These are phyloP conservation scores for zebrafish (Danio rerio) DNA, from an alignment of 2,113 vertebrate genomes.

Conservation along the genomic window DNA sequence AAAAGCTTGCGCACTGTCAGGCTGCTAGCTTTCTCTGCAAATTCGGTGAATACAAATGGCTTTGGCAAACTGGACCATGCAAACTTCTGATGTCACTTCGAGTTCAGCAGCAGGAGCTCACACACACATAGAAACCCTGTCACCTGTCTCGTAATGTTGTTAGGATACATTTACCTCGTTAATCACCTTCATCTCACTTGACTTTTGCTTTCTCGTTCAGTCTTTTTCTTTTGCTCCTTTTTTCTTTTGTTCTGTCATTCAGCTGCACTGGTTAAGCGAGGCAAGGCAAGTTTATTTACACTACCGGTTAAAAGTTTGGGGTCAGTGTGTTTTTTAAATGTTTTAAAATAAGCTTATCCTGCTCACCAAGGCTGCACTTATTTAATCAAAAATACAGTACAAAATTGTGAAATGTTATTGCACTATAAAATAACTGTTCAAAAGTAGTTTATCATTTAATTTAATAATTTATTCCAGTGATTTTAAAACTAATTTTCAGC, in stretches of 20 bases:
- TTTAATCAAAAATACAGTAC: too few species aligned
- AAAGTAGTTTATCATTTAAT: too few species aligned
- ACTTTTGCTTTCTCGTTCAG: background rate
- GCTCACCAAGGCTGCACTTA: too few species aligned
- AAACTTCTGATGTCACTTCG: constrained; percentile 23
- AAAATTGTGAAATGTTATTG: too few species aligned
- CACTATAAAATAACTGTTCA: too few species aligned
- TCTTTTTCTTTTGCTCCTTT: background rate
- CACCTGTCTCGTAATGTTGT: constrained; percentile 45
- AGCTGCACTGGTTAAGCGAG: background rate
- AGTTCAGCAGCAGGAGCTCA: constrained; percentile 19
- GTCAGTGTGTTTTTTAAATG: too few species aligned
- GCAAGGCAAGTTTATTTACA: background rate
- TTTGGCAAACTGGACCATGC: constrained; percentile 15
- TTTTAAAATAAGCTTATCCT: too few species aligned
- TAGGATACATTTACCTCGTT: constrained; percentile 49
- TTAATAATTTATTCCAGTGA: too few species aligned
- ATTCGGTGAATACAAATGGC: constrained; percentile 14
- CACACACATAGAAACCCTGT: constrained; percentile 26
- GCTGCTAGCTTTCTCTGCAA: background rate
- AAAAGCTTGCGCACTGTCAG: constrained; percentile 3
- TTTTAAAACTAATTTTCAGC: too few species aligned
- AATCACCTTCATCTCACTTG: constrained; percentile 15
- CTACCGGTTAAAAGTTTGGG: too few species aligned
- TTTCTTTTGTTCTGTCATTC: background rate